Evolutionary conservation across 2,113 vertebrate species (phyloP).

Genomic region (Lophochroa leadbeateri): DNA sequence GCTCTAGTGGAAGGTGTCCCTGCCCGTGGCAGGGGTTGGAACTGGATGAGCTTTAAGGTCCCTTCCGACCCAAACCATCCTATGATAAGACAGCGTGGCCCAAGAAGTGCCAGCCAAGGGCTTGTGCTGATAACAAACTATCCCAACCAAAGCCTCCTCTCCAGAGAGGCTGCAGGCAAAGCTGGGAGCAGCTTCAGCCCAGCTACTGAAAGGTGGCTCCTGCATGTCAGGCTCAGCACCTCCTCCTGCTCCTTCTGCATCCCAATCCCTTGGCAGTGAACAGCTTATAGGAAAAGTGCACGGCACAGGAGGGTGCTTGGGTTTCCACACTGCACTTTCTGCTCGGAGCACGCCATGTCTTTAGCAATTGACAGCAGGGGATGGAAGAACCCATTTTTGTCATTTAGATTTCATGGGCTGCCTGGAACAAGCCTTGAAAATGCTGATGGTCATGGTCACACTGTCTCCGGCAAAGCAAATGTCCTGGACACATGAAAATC

Average conservation of each 20-base stretch:
- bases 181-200: not conserved
- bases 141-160: not conserved
- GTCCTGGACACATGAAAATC: not conserved
- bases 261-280: not conserved
- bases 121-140: not conserved
- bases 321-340: fast-evolving
- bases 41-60: not conserved
- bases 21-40: not conserved
- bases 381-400: not conserved
- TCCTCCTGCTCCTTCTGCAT: not conserved
- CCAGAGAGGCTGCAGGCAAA: not conserved
- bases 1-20: not conserved
- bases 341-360: fast-evolving
- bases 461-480: not conserved
- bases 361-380: not conserved
- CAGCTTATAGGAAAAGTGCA: not conserved
- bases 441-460: not conserved
- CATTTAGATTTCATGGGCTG: not conserved
- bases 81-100: not conserved
- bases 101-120: not conserved
- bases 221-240: not conserved
- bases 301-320: not conserved
- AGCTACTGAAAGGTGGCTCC: not conserved
- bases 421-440: not conserved
- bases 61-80: not conserved